A percentile compares a stretch with the other conserved stretches of the same genome.
Evolutionary conservation across 2,113 vertebrate genomes (phyloP).

Genomic region (Gymnarchus niloticus): DNA sequence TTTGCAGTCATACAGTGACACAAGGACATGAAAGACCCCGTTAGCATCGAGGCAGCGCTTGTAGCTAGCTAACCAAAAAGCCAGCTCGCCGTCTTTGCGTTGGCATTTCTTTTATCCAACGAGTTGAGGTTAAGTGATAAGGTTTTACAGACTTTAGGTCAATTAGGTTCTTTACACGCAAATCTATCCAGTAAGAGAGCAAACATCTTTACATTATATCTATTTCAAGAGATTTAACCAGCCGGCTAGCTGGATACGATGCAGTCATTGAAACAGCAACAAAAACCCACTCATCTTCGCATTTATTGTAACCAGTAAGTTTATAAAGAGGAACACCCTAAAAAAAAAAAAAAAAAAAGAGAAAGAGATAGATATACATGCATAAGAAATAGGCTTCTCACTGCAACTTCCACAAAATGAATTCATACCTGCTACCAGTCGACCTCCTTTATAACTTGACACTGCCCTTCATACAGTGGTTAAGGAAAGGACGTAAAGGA

Average conservation of each 20-base stretch:
- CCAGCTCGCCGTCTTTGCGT: background rate
- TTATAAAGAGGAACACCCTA: background rate
- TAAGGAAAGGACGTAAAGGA: slow-evolving; percentile 40
- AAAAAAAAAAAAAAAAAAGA: background rate
- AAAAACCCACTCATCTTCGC: background rate
- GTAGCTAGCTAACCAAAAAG: background rate
- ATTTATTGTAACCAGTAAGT: background rate
- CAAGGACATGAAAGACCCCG: background rate
- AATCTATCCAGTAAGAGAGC: background rate
- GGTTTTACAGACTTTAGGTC: background rate
- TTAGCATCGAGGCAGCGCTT: background rate
- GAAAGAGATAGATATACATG: background rate
- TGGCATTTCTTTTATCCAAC: too few relatives aligned
- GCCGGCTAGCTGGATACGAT: background rate
- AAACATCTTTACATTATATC: background rate
- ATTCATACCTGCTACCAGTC: slow-evolving; percentile 47
- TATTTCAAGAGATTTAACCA: too few relatives aligned
- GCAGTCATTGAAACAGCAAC: background rate
- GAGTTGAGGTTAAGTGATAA: background rate
- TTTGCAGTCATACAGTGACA: background rate
- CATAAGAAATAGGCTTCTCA: background rate
- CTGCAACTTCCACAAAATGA: background rate
- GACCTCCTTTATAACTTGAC: slow-evolving; percentile 29
- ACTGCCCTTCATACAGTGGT: slow-evolving; percentile 61
- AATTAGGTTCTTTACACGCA: background rate